Evolutionary conservation across 1,140 invertebrate species (phyloP), one percentile per base, ranked within the genome.

Genomic region (Eriosoma lanigerum): DNA sequence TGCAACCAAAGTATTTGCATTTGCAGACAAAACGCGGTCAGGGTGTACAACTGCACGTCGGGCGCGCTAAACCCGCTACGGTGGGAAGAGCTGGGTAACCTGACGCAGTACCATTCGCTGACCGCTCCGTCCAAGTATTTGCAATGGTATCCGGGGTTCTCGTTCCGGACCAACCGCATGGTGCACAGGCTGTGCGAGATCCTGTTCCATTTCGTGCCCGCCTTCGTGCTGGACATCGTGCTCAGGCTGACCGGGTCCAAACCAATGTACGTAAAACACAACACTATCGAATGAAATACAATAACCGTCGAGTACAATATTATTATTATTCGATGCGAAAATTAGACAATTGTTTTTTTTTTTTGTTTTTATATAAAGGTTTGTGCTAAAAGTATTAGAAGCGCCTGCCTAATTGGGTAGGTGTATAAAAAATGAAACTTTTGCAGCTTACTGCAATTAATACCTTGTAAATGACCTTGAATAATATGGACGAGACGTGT

Each of bases 1-100:
- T n/a, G n/a, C n/a, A n/a, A n/a, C n/a, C n/a, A n/a, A n/a, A n/a
- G n/a, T n/a, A n/a, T n/a, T n/a, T n/a, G n/a, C n/a, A n/a, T n/a
- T 82, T 82, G 44, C 82, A 83, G 82, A 56, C 80, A 64, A 82
- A 83, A 81, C 75, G 82, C 81, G 64, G 81, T 78, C 44, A 78
- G 88, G 56, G 91, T 98, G n/a, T 98, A 96, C 86, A 97, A 98
- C 85, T 95, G 94, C 83, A 96, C 95, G 0, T 94, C 93, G 19
- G 94, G 96, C 1, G 87, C 90, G 8, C 87, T 92, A 24, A 97
- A 97, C 85, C 92, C 93, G 1, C 88, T 98, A 52, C 89, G 87
- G 3, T 98, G 96, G 96, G 90, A 92, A 32, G 88, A 93, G 82
- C 91, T 96, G 82, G 90, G 90, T 0, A 83, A 86, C 15, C 86